A percentile compares a stretch with the other conserved stretches of the same genome.
Evolutionary conservation across 1,140 invertebrate species (phyloP).

Genomic region (Andricus grossulariae): DNA sequence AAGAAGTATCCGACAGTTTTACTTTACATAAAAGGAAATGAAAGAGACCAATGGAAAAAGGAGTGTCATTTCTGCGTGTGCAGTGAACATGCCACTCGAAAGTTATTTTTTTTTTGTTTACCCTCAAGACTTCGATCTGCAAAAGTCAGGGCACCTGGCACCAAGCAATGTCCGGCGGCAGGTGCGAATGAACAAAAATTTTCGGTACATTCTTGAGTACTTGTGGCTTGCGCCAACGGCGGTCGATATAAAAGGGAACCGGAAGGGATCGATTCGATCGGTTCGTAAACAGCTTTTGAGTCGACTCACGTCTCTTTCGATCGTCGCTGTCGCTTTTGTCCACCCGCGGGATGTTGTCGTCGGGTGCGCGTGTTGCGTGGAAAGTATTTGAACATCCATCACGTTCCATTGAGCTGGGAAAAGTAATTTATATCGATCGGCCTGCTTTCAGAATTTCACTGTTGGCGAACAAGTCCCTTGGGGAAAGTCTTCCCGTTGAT

Average conservation of each 20-base stretch:
- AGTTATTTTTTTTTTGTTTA: accelerated
- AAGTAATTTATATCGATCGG: slow-evolving; percentile 23
- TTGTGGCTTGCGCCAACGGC: slow-evolving; percentile 41
- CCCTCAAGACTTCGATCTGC: neutral
- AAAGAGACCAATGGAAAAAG: too few species aligned
- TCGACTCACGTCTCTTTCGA: slow-evolving; percentile 50
- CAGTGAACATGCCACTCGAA: too few species aligned
- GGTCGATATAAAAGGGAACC: slow-evolving; percentile 48
- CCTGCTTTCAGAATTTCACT: neutral
- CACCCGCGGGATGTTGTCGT: slow-evolving; percentile 9
- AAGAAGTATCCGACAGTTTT: too few species aligned
- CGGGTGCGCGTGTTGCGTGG: slow-evolving; percentile 10
- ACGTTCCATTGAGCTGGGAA: neutral
- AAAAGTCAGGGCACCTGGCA: neutral
- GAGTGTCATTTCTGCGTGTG: too few species aligned
- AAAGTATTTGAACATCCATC: neutral
- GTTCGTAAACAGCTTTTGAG: slow-evolving; percentile 40
- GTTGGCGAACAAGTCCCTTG: neutral
- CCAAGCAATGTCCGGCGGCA: neutral
- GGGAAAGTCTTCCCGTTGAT: neutral
- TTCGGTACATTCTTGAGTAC: slow-evolving; percentile 50
- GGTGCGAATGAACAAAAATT: slow-evolving; percentile 40
- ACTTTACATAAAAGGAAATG: too few species aligned
- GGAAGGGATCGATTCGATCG: slow-evolving; percentile 49
- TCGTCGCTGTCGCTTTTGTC: slow-evolving; percentile 51